Evolutionary conservation across 2,113 vertebrate species (phyloP), one percentile per base, ranked within the genome.

Genomic region (Silurus meridionalis): DNA sequence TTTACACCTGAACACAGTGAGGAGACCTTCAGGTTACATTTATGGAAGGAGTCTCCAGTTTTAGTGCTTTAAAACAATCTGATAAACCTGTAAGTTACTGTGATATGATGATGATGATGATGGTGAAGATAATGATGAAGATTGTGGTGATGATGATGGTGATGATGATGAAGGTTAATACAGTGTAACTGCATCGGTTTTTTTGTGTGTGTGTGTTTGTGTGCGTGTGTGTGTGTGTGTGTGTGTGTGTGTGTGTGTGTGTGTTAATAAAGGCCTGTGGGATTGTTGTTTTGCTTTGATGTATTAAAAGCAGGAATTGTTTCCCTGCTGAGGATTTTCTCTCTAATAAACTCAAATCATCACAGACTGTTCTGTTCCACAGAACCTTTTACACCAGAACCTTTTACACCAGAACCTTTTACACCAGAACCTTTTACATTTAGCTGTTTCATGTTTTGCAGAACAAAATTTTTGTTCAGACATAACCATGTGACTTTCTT

Each of bases 281-380:
- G 64, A 50, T 52, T 15, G 37, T 66, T 19, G 4, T 83, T 48
- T 37, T 57, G 53, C 64, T 82, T 85, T 82, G 60, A 82, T 85
- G 83, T 88, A 80, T 85, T 81, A n/a, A 82, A 37, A 66, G 78
- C 74, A 77, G 75, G 52, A 78, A 78, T 52, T 78, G 75, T 53
- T n/a, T 8, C n/a, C 2, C 13, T 46, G 48, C 48, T 74, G 19
- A 74, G 37, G 71, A 25, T 25, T 25, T 25, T 78, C 52, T 55
- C 75, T 14, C 52, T 15, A 14, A 50, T 14, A 55, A 55, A 25
- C 75, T 8, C 23, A 52, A 9, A 78, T 55, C 19, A 15, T 78
- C 13, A 4, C 53, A 25, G 23, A 78, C 14, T 8, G 13, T 78
- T 77, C 71, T 52, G 1, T 0, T 37, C 69, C 21, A 8, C 74